phyloP scores from a whole-genome alignment of 2,113 vertebrate species.

The Xerus inauris region DNA sequence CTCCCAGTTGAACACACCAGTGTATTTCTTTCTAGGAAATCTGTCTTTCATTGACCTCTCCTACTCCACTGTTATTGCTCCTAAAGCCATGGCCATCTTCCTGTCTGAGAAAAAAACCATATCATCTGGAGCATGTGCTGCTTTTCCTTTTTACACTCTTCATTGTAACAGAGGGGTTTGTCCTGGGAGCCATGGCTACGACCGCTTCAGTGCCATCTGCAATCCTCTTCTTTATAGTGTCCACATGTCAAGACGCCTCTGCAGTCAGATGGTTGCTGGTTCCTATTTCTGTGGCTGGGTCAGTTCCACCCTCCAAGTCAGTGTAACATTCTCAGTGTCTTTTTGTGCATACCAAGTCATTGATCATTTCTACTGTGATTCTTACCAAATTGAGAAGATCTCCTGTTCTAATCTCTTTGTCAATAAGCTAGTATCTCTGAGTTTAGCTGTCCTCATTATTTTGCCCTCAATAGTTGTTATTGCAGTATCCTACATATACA shows the following conservation, averaged over 20 bases:
- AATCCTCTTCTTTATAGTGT: slow-evolving; percentile 57
- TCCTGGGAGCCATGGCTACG: slow-evolving; percentile 76
- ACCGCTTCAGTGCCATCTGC: slow-evolving; percentile 68
- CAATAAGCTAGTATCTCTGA: slow-evolving; percentile 67
- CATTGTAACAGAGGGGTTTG: slow-evolving; percentile 68
- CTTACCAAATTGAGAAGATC: slow-evolving; percentile 65
- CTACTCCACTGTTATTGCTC: slow-evolving; percentile 65
- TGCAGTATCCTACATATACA: slow-evolving; percentile 67
- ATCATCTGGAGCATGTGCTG: slow-evolving; percentile 67
- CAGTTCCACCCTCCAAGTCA: slow-evolving; percentile 61
- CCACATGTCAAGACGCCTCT: slow-evolving; percentile 60
- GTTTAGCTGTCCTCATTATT: slow-evolving; percentile 65
- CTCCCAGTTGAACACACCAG: slow-evolving; percentile 67
- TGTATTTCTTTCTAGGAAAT: slow-evolving; percentile 78
- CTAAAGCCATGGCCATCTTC: slow-evolving; percentile 71
- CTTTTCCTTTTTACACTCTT: slow-evolving; percentile 69
- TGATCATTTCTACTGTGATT: slow-evolving; percentile 76
- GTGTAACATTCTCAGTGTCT: slow-evolving; percentile 60
- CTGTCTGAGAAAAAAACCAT: slow-evolving; percentile 64
- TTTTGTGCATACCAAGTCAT: slow-evolving; percentile 68
- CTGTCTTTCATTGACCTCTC: slow-evolving; percentile 68
- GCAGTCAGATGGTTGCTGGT: slow-evolving; percentile 53
- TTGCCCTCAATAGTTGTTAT: slow-evolving; percentile 68
- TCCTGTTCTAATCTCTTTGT: slow-evolving; percentile 66
- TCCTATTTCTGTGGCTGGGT: slow-evolving; percentile 68